These are phyloP conservation scores for Peromyscus leucopus DNA, from an alignment of 2,113 vertebrate species.

Conservation along the genomic window DNA sequence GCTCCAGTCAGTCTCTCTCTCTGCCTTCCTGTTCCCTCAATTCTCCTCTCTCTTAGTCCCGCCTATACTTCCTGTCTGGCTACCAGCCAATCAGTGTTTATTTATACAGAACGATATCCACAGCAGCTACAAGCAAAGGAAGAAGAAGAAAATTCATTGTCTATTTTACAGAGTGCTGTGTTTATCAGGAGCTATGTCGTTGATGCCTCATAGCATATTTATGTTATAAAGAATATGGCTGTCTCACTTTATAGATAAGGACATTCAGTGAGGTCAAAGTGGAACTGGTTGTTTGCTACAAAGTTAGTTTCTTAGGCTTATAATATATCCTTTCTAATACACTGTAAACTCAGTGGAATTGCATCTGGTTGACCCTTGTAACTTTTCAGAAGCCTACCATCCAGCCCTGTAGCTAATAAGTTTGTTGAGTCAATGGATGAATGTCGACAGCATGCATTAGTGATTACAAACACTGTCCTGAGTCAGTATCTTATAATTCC, in stretches of 20 bases:
- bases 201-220: slow-evolving; percentile 17
- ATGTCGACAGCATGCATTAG: slow-evolving; percentile 35
- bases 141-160: slow-evolving; percentile 13
- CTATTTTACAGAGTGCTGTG: not conserved
- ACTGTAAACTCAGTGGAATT: not conserved
- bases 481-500: slow-evolving; percentile 20
- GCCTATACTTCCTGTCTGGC: no score
- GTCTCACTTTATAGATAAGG: not conserved
- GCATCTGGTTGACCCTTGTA: not conserved
- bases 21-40: no score
- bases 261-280: not conserved
- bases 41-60: no score
- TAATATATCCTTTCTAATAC: not conserved
- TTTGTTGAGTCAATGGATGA: not conserved
- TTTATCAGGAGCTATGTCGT: not conserved
- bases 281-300: not conserved
- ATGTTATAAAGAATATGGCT: not conserved
- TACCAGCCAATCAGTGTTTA: no score
- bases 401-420: not conserved
- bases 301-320: not conserved
- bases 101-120: no score
- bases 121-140: not conserved
- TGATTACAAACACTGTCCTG: not conserved
- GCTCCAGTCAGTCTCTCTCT: no score
- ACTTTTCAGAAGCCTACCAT: not conserved